Conservation (phyloP, 2,888 invertebrate species). For the Aphelenchoides bicaudatus region DNA sequence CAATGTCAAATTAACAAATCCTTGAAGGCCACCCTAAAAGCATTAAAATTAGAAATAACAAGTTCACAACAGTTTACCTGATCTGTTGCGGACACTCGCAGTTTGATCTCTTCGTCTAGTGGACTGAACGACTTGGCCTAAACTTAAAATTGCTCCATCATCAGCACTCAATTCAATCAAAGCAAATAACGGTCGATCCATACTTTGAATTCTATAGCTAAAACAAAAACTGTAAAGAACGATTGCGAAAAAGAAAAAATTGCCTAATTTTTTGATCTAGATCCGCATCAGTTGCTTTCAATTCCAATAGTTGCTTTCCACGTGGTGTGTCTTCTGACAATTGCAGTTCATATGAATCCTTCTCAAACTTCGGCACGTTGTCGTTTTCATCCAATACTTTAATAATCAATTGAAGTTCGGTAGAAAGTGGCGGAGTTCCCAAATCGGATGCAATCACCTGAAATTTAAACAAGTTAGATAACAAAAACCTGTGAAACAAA, state of each 20-base stretch:
- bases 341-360: constrained; percentile 71
- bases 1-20: constrained; percentile 70
- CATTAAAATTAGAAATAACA: neutral
- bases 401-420: constrained; percentile 55
- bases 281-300: constrained; percentile 52
- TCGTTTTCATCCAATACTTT: constrained; percentile 72
- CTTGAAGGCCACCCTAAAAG: constrained; percentile 30
- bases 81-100: constrained; percentile 53
- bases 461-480: constrained; percentile 19
- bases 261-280: constrained; percentile 54
- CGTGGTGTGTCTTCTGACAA: constrained; percentile 76
- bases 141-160: constrained; percentile 48
- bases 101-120: constrained; percentile 41
- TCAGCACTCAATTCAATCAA: constrained; percentile 47
- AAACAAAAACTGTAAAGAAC: too few relatives aligned
- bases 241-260: too few relatives aligned
- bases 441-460: constrained; percentile 76
- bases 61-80: constrained; percentile 18
- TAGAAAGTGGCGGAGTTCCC: constrained; percentile 70
- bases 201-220: constrained; percentile 49
- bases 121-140: constrained; percentile 43
- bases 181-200: constrained; percentile 43
- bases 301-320: constrained; percentile 73
- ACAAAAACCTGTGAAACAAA: neutral
- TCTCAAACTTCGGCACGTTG: constrained; percentile 78